Base-by-base conservation (phyloP, 1,140 invertebrate species). In the Drosophila parvula region DNA sequence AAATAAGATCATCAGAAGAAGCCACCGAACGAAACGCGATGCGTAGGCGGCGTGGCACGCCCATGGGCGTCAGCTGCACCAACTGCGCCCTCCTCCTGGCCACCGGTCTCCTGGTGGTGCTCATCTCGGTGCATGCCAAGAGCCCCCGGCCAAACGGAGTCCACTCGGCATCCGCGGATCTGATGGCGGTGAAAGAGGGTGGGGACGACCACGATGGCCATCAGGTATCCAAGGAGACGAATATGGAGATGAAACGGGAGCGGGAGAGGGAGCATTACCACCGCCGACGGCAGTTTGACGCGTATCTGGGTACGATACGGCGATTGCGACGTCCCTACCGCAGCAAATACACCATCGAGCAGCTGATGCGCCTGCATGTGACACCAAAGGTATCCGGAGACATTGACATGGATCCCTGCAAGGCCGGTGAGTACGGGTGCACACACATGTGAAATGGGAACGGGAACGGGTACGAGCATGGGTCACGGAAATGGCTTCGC, bases 361-460 rank as follows among this genome's bases (percentile, higher is more conserved):
- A 97, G 81, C 90, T 97, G 53, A 90, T 96, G 70, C 93, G 92
- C 50, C 93, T 91, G 32, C 93, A 93, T 67, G 96, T 96, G 86
- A 94, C 95, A 12, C 93, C 93, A 55, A 95, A 94, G 82, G 94
- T 95, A 38, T 96, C 96, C 34, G 94, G 94, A 76, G 96, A 97
- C 92, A 90, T 96, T 53, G 96, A 96, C 91, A 92, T 96, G 93
- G 96, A 97, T 93, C 95, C 96, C 67, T 97, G 96, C 92, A 97
- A 97, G 94, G 95, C 96, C 86, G 95, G 96, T 96, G 93, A 95
- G 94, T 93, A 53, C 45, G 62, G 48, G 47, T 41, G 32, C 53
- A 55, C 57, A 53, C 30, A 55, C 0, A 51, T 32, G 48, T 2
- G 38, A 5, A 5, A 44, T 44, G 41, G 50, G 12, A 14, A 38